Base-by-base conservation (phyloP, 2,888 invertebrate genomes). In the Hirudinaria manillensis region DNA sequence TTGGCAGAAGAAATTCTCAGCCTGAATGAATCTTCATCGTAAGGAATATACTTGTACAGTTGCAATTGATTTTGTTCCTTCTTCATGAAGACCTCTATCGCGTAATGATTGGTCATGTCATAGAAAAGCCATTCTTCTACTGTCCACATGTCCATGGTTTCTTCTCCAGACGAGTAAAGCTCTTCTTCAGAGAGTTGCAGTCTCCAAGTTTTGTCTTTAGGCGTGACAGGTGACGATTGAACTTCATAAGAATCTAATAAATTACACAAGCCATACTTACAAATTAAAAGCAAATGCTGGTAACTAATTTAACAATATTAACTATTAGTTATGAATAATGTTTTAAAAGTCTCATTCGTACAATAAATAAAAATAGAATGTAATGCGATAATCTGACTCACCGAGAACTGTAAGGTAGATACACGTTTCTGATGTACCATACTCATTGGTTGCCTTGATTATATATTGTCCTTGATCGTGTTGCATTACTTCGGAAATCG, bases 121-220 rank as follows among this genome's bases (percentile, higher is more conserved):
- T 73, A 73, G 65, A 73, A 73, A 4, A 73, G 27, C 73, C 73
- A 73, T 34, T 73, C 73, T 65, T 73, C 73, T 4, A 73, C 65
- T 3, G 73, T 65, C 73, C 73, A 73, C 65, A 45, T 73, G 7
- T 73, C 73, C 21, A 73, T 21, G n/a, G 73, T 56, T 55, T 73
- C 73, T 65, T 73, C 73, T 24, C 73, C 73, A n/a, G 73, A 73
- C n/a, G 73, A 73, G 56, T 73, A 73, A 3, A 61, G 1, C 38
- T 73, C 73, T 38, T 73, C 73, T 21, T 73, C 73, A 21, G 65
- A n/a, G 10, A 36, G 13, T 29, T 73, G 65, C 38, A 36, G 24
- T 27, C 55, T 61, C 1, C 7, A 16, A 7, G 36, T 34, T 27
- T 73, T 61, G 21, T 29, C 73, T 4, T n/a, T 29, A 32, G 21